Evolutionary conservation across 1,140 invertebrate genomes (phyloP).

Genomic region (Drosophila serrata): DNA sequence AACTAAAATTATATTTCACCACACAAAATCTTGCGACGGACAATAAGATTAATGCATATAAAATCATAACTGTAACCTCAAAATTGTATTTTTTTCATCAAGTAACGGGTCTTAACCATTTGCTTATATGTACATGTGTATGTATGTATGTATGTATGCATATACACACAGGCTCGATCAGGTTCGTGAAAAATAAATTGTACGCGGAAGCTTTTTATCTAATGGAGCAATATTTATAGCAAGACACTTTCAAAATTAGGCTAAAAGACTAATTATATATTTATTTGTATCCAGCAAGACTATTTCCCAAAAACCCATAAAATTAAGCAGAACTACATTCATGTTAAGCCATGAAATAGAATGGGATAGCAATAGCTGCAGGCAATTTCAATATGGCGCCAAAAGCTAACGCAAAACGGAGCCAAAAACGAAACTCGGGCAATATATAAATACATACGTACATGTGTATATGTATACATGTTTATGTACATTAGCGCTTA

Average conservation of each 20-base stretch:
- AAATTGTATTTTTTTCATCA: neutral
- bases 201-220: neutral
- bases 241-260: neutral
- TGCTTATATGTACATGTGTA: neutral
- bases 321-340: too few species aligned
- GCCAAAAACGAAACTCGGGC: neutral
- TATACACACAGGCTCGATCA: neutral
- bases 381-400: constrained; percentile 11
- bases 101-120: neutral
- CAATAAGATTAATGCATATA: neutral
- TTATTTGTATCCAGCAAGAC: neutral
- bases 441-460: neutral
- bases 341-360: neutral
- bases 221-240: neutral
- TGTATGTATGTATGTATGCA: neutral
- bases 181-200: neutral
- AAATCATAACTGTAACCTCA: constrained; percentile 4
- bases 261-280: too few species aligned
- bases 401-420: neutral
- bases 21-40: too few species aligned
- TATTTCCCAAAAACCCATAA: too few species aligned
- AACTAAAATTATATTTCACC: neutral
- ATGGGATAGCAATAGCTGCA: constrained; percentile 6
- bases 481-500: neutral
- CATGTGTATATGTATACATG: neutral